These are phyloP conservation scores for Cryptocephalus primarius DNA, from an alignment of 2,888 invertebrate species.

Conservation along the genomic window DNA sequence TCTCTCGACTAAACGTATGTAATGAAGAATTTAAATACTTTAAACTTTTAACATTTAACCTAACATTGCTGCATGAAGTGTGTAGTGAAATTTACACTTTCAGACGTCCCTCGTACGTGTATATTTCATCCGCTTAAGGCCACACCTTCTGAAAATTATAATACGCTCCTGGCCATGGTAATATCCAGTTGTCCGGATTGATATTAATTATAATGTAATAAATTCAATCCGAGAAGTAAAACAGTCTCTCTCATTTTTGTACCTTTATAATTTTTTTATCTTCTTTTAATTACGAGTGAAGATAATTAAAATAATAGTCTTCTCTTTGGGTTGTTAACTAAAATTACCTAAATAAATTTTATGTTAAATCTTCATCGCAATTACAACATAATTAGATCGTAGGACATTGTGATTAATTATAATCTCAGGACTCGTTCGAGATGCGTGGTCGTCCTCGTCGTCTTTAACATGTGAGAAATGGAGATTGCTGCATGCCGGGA, in stretches of 20 bases:
- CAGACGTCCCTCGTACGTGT: no score
- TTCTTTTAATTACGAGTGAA: constrained; percentile 26
- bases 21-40: no score
- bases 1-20: no score
- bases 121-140: constrained; percentile 3
- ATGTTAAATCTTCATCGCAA: constrained; percentile 24
- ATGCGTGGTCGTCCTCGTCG: no score
- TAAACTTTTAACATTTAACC: no score
- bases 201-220: constrained; percentile 29
- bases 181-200: constrained; percentile 22
- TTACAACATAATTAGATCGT: constrained; percentile 24
- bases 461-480: no score
- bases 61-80: no score
- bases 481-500: no score
- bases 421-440: constrained; percentile 3
- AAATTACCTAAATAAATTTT: constrained; percentile 28
- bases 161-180: constrained; percentile 17
- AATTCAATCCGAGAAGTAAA: constrained; percentile 22
- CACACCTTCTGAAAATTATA: constrained; percentile 25
- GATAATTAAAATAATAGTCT: constrained; percentile 27
- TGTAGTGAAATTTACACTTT: no score
- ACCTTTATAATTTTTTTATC: no score
- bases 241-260: constrained; percentile 9
- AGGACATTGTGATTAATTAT: constrained; percentile 20
- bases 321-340: constrained; percentile 20